Evolutionary conservation across 1,140 invertebrate species (phyloP).

Genomic region (Eupeodes corollae): DNA sequence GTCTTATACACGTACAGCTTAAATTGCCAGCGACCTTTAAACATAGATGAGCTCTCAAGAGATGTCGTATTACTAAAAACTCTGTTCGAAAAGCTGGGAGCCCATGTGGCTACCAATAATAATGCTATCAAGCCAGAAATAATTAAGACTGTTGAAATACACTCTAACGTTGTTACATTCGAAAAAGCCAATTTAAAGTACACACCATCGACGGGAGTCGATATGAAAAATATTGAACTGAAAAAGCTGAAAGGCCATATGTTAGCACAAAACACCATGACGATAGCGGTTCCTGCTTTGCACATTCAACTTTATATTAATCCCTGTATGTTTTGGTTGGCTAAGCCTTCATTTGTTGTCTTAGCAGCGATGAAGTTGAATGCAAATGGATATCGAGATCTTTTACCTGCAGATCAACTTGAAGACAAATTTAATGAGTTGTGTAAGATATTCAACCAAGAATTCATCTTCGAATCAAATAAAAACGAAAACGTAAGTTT

Average conservation of each 20-base stretch:
- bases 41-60: slow-evolving; percentile 34
- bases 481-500: slow-evolving; percentile 35
- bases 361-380: slow-evolving; percentile 30
- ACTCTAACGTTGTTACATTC: slow-evolving; percentile 31
- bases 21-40: slow-evolving; percentile 18
- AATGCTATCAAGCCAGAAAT: slow-evolving; percentile 37
- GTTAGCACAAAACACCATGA: slow-evolving; percentile 51
- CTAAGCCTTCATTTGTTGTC: slow-evolving; percentile 47
- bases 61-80: slow-evolving; percentile 49
- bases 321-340: slow-evolving; percentile 54
- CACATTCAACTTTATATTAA: slow-evolving; percentile 63
- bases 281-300: slow-evolving; percentile 51
- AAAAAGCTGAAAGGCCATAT: slow-evolving; percentile 48
- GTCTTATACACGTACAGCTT: slow-evolving; percentile 39
- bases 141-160: slow-evolving; percentile 31
- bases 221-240: slow-evolving; percentile 39
- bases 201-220: slow-evolving; percentile 20
- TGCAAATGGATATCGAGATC: slow-evolving; percentile 17
- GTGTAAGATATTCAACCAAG: slow-evolving; percentile 30
- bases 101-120: slow-evolving; percentile 40
- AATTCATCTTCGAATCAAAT: slow-evolving; percentile 33
- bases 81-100: slow-evolving; percentile 45
- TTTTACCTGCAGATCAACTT: slow-evolving; percentile 6
- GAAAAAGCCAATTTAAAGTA: slow-evolving; percentile 14
- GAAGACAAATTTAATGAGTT: slow-evolving; percentile 3